Conservation (phyloP, 2,888 invertebrate genomes). For the Operophtera brumata region DNA sequence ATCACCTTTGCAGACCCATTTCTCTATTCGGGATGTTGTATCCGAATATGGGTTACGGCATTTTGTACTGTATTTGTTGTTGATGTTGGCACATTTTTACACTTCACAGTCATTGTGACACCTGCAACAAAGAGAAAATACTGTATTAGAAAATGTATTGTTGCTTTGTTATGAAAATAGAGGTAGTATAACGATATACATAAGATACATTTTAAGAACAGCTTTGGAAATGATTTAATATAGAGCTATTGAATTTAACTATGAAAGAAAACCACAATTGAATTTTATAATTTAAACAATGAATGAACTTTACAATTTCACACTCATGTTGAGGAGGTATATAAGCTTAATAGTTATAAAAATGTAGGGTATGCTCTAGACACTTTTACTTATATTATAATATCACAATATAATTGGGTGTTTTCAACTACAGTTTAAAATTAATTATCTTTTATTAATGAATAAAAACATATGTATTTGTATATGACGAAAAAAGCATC, state of each 20-base stretch:
- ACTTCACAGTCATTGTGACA: conserved; percentile 37
- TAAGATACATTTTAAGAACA: not conserved
- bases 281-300: too few species aligned
- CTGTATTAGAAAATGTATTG: conserved; percentile 11
- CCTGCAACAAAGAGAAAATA: conserved; percentile 57
- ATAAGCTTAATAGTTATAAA: too few species aligned
- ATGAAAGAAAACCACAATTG: too few species aligned
- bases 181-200: too few species aligned
- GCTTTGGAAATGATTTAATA: not conserved
- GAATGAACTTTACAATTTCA: not conserved
- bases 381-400: too few species aligned
- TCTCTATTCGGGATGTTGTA: conserved; percentile 51
- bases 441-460: too few species aligned
- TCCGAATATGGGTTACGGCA: conserved; percentile 43
- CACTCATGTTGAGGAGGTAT: not conserved
- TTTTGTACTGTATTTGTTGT: conserved; percentile 38
- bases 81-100: conserved; percentile 36
- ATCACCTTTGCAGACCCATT: conserved; percentile 75
- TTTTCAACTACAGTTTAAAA: too few species aligned
- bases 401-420: too few species aligned
- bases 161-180: conserved; percentile 3
- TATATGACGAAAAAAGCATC: not conserved
- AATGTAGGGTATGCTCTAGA: too few species aligned
- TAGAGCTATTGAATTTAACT: not conserved
- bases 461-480: too few species aligned